Base-by-base conservation (phyloP, 1,140 invertebrate species). In the Phortica variegata region DNA sequence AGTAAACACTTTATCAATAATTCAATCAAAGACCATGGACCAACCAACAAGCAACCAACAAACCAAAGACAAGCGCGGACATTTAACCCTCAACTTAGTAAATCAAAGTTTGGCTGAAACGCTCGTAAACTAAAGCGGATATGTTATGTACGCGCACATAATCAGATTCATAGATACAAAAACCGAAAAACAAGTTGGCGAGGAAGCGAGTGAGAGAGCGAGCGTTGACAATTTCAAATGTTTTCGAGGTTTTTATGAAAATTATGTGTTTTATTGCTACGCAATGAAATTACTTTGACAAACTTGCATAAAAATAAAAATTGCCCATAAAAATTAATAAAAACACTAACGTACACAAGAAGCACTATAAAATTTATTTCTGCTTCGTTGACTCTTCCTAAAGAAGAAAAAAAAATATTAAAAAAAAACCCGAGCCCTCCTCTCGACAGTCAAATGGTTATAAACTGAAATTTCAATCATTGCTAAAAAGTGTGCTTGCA, bases 1-100 rank as follows among this genome's bases (percentile, higher is more conserved):
- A 16, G 19, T 57, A 68, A 63, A 60, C 63, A 66, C 63, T 68
- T 68, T 68, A 68, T 68, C 63, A 59, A 68, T 68, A 68, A 69
- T 68, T 69, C 63, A 69, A 68, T 68, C 63, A 68, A 46, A 68
- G 60, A 51, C 60, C 56, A 51, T 51, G 5, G 5, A 26, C 5
- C 23, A 26, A 26, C n/a, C n/a, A 26, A 26, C 10, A 26, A 26
- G 5, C 23, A 26, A 5, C 10, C 10, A 6, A 26, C 5, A 10
- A 6, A 6, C 23, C 10, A 26, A 26, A 5, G 10, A 26, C 54
- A 26, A 26, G 47, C 10, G 34, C 12, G 23, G 16, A 8, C 31
- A 37, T 20, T 45, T 44, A 43, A 29, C 26, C 6, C 26, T 6
- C 26, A 38, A 50, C 58, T 68, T 60, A 56, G 62, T 68, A 66